A percentile compares a stretch with the other conserved stretches of the same genome.
Conservation (phyloP, 1,140 invertebrate species). For the Drosophila lacertosa region DNA sequence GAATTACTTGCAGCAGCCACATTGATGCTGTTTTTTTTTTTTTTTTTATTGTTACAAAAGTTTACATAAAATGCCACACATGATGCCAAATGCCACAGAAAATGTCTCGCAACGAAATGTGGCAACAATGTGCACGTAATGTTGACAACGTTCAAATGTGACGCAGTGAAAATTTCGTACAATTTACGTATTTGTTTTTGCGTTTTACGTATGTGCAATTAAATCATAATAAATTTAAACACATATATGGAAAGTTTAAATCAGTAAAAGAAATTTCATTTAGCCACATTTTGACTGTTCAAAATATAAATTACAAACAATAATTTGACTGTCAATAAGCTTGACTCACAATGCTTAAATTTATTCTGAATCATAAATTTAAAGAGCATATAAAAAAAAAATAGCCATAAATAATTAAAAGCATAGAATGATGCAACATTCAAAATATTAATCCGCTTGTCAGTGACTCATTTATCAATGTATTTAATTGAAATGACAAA, state of each 20-base stretch:
- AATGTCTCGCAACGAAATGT: constrained; percentile 18
- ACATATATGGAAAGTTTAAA: too few relatives aligned
- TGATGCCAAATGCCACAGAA: constrained; percentile 33
- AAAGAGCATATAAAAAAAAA: too few relatives aligned
- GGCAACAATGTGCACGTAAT: constrained; percentile 25
- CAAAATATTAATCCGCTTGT: neutral
- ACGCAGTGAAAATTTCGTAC: neutral
- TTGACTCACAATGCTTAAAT: neutral
- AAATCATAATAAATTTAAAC: too few relatives aligned
- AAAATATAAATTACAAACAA: too few relatives aligned
- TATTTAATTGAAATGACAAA: neutral
- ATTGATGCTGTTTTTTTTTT: constrained; percentile 5
- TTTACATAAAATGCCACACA: constrained; percentile 44
- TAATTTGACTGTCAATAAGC: too few relatives aligned
- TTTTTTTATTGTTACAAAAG: constrained; percentile 30
- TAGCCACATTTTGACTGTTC: too few relatives aligned
- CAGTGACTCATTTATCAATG: neutral
- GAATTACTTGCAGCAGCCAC: constrained; percentile 31
- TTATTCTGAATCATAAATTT: neutral
- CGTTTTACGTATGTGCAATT: too few relatives aligned
- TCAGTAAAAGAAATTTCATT: too few relatives aligned
- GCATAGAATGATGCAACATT: neutral
- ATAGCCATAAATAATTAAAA: too few relatives aligned
- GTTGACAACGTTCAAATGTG: neutral
- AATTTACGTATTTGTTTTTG: too few relatives aligned